Conservation (phyloP, 2,797 vertebrate genomes). For the Coracias cyanogaster region DNA sequence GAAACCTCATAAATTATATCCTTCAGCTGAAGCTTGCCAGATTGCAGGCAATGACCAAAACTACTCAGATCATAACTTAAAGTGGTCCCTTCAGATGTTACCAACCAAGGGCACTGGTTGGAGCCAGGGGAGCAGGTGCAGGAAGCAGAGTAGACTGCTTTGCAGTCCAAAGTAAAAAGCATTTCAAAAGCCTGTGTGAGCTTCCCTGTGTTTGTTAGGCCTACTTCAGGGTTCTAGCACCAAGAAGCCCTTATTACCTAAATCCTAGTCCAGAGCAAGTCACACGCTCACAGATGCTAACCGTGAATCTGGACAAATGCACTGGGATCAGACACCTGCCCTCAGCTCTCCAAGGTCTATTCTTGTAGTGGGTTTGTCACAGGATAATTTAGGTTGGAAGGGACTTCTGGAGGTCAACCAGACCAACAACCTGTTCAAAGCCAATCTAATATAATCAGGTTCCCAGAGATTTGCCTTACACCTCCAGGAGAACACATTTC, state of each 20-base stretch:
- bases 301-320: rapidly evolving
- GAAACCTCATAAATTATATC: not conserved
- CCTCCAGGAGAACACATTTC: not conserved
- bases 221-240: not conserved
- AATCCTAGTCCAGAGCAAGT: not conserved
- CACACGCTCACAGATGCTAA: not conserved
- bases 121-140: not conserved
- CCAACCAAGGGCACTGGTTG: not conserved
- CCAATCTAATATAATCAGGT: not conserved
- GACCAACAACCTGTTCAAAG: not conserved
- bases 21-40: not conserved
- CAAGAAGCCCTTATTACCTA: not conserved
- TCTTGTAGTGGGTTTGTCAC: not conserved
- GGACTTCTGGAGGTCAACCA: not conserved
- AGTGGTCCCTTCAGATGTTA: not conserved
- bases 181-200: not conserved
- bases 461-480: not conserved
- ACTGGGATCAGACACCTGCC: not conserved
- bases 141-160: not conserved
- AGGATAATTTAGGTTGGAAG: not conserved
- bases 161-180: not conserved
- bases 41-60: not conserved
- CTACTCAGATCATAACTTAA: not conserved
- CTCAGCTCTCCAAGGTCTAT: not conserved
- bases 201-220: not conserved